Evolutionary conservation across 2,797 vertebrate genomes (phyloP).

Genomic region (Eulemur rubriventer): DNA sequence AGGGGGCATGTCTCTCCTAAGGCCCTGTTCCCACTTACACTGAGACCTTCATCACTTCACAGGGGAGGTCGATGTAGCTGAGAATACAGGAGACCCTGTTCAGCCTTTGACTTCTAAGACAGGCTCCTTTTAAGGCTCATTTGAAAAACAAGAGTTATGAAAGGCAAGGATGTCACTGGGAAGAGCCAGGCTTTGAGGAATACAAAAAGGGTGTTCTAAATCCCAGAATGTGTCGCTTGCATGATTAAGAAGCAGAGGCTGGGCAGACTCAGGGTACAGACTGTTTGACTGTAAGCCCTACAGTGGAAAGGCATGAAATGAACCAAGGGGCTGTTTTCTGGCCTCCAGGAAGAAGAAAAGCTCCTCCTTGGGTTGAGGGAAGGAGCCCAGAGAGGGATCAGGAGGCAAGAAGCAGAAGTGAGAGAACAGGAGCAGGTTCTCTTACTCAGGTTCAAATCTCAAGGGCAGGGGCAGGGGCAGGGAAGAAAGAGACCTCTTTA

Average conservation of each 20-base stretch:
- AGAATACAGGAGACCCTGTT: not conserved
- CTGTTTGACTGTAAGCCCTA: not conserved
- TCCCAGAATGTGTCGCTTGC: not conserved
- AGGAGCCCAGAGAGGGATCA: not conserved
- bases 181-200: not conserved
- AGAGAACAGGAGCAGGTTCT: not conserved
- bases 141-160: not conserved
- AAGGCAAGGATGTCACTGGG: not conserved
- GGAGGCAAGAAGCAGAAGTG: not conserved
- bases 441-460: not conserved
- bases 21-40: not conserved
- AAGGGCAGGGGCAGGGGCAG: not conserved
- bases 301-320: not conserved
- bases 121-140: not conserved
- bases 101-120: not conserved
- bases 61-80: not conserved
- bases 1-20: not conserved
- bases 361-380: not conserved
- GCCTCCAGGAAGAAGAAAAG: not conserved
- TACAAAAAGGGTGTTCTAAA: not conserved
- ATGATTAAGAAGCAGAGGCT: slow-evolving; percentile 13
- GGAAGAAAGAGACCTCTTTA: not conserved
- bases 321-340: not conserved
- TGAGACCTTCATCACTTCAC: not conserved
- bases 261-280: not conserved